phyloP scores from a whole-genome alignment of 2,797 vertebrate genomes.

The Sebastes cheni region DNA sequence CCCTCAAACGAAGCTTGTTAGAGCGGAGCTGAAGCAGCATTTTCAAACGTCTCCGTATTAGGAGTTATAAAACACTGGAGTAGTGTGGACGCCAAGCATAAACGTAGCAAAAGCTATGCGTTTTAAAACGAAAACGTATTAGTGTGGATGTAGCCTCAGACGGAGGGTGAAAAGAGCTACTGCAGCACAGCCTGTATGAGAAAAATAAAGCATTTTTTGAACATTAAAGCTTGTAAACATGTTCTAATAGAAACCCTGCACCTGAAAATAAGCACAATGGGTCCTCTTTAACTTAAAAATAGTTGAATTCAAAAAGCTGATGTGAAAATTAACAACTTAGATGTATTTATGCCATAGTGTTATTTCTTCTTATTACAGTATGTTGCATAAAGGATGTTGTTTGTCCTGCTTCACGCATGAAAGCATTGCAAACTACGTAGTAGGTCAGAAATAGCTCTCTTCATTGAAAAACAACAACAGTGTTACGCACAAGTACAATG shows the following conservation, averaged over 20 bases:
- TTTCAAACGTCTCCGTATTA: neutral
- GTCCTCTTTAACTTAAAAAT: neutral
- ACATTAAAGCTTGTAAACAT: too few relatives aligned
- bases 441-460: conserved; percentile 35
- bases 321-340: neutral
- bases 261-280: too few relatives aligned
- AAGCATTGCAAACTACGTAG: conserved; percentile 8
- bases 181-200: neutral
- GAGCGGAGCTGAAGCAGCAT: neutral
- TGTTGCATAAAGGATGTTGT: accelerated
- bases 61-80: too few relatives aligned
- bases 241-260: too few relatives aligned
- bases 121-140: neutral
- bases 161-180: neutral
- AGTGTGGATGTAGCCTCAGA: neutral
- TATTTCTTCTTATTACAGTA: neutral
- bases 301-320: neutral
- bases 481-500: conserved; percentile 51
- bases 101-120: neutral
- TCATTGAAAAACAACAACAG: conserved; percentile 54
- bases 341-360: neutral
- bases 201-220: neutral
- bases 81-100: neutral
- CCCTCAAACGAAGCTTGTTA: neutral
- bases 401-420: neutral